Conservation (phyloP, 2,888 invertebrate genomes). For the Lamellibrachia columna region DNA sequence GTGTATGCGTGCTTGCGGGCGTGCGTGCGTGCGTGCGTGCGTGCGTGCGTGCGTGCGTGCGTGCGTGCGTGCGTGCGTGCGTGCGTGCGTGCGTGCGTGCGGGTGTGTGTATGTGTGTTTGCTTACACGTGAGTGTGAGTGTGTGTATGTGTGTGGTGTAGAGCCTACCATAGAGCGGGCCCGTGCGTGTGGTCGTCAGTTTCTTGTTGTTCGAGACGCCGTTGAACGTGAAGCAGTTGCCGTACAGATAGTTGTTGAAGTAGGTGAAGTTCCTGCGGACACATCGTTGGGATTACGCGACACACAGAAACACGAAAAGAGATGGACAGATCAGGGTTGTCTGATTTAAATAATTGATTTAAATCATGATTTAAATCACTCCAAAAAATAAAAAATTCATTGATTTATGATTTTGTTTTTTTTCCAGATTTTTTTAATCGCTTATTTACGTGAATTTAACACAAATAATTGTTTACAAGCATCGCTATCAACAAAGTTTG, state of each 20-base stretch:
- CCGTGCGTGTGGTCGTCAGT: not conserved
- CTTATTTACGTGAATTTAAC: no score
- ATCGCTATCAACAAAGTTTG: no score
- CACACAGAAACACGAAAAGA: not conserved
- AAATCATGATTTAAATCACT: no score
- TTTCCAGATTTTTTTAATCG: no score
- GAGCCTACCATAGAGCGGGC: not conserved
- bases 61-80: not conserved
- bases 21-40: not conserved
- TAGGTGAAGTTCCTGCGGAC: not conserved
- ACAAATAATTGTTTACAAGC: no score
- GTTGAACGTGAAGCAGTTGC: conserved; percentile 6
- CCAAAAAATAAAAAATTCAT: no score
- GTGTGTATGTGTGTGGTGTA: not conserved
- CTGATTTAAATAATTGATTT: no score
- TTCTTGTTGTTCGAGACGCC: not conserved
- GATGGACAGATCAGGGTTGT: not conserved
- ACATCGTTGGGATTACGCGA: not conserved
- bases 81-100: not conserved
- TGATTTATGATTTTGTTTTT: no score
- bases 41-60: no score
- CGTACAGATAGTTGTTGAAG: not conserved
- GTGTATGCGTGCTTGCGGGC: no score
- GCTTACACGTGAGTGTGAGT: no score
- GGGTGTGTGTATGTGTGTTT: not conserved